Conservation (phyloP, 2,888 invertebrate species). For the Amphipoea lucens region DNA sequence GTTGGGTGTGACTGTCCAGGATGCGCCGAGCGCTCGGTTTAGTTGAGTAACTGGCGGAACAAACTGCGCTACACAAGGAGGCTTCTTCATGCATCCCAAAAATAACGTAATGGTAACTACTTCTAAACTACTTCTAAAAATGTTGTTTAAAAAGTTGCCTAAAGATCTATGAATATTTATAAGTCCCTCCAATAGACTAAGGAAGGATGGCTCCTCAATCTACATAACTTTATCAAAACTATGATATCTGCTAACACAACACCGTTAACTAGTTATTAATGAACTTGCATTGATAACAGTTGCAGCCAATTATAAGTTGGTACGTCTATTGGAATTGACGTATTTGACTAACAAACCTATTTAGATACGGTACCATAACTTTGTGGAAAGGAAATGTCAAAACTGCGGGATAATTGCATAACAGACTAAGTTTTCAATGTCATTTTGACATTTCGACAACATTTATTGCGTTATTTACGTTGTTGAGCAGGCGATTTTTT, state of each 20-base stretch:
- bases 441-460: neutral
- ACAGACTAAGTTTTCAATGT: neutral
- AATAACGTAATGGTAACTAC: neutral
- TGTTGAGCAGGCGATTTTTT: too few species aligned
- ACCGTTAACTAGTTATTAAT: neutral
- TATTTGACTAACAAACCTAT: slow-evolving; percentile 5
- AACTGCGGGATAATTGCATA: neutral
- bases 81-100: too few species aligned
- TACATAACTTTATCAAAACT: neutral
- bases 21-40: too few species aligned
- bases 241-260: neutral
- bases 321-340: neutral
- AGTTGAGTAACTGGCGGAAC: too few species aligned
- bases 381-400: neutral
- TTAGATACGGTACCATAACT: neutral
- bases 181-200: too few species aligned
- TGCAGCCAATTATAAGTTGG: slow-evolving; percentile 38
- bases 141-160: too few species aligned
- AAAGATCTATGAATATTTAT: neutral
- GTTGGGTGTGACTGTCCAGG: too few species aligned
- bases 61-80: too few species aligned
- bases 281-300: slow-evolving; percentile 6
- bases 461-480: too few species aligned
- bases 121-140: neutral
- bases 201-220: neutral